Evolutionary conservation across 2,113 vertebrate species (phyloP), one percentile per base, ranked within the genome.

Genomic region (Elachura formosa): DNA sequence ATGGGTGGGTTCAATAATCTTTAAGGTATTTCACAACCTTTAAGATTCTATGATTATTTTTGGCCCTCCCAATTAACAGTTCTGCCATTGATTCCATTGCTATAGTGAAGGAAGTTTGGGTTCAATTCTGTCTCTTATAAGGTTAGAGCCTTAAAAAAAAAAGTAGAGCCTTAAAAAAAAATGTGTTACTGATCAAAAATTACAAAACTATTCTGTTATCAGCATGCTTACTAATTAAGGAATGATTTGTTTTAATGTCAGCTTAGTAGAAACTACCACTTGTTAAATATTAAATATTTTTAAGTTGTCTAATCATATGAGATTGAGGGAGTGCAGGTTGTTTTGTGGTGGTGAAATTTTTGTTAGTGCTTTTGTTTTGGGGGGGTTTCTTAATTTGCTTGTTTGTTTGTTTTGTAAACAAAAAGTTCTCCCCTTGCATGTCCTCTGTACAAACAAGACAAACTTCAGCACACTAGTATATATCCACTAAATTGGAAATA

Each of bases 71-170:
- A 40, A 3, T 38, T 76, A 43, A 34, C 21, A 12, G 2, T 89
- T 48, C 34, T 85, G 40, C 7, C 11, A 29, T 2, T 63, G 15
- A 49, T 63, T 75, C 29, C 55, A 4, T 24, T 83, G 24, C 21
- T 75, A 6, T 22, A 0, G 0, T 28, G 19, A 9, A 31, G 19
- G 21, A 91, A 76, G 7, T 52, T n/a, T 52, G 12, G 3, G 4
- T 80, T 89, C 10, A 51, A 3, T 73, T 76, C 16, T 5, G 6
- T 22, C 26, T 59, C 14, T 63, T 55, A 64, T 64, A 61, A 19
- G 4, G 4, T 14, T 56, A 10, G 29, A 83, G 5, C 4, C 14
- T 68, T 33, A 34, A 11, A 59, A 56, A 55, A 81, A 62, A n/a
- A n/a, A n/a, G n/a, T 56, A 10, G 29, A 83, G 5, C 4, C 14